A percentile compares a stretch with the other conserved stretches of the same genome.
phyloP scores from a whole-genome alignment of 2,113 vertebrate species.

The Danio rerio region DNA sequence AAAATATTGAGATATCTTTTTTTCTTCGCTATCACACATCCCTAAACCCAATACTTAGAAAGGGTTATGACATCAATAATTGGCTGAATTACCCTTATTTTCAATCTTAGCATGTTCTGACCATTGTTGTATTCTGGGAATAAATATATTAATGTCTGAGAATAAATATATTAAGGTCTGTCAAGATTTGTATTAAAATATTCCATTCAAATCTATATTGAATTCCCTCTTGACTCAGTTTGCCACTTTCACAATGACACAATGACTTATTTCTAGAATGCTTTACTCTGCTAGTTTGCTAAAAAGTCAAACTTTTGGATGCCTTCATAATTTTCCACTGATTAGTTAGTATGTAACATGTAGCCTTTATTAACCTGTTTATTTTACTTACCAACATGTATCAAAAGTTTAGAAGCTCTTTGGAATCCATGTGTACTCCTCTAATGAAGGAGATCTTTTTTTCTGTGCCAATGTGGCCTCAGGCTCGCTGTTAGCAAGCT shows the following conservation, averaged over 20 bases:
- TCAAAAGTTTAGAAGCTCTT: slow-evolving; percentile 27
- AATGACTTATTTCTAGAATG: background rate
- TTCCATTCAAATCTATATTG: background rate
- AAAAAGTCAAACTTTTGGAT: background rate
- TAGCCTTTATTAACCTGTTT: background rate
- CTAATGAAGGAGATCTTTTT: slow-evolving; percentile 47
- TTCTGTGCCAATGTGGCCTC: slow-evolving; percentile 43
- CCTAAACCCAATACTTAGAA: too few relatives aligned
- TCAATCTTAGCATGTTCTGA: too few relatives aligned
- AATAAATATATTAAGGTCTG: too few relatives aligned
- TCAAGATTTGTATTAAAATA: background rate
- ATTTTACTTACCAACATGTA: background rate
- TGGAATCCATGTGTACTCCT: slow-evolving; percentile 24
- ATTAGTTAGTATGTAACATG: background rate
- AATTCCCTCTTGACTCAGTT: background rate
- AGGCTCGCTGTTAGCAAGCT: slow-evolving; percentile 51
- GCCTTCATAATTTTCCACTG: background rate
- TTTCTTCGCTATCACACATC: too few relatives aligned
- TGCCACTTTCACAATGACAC: background rate
- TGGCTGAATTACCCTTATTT: too few relatives aligned
- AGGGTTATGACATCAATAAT: too few relatives aligned
- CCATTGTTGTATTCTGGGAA: too few relatives aligned
- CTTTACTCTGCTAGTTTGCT: background rate
- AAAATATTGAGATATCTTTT: too few relatives aligned
- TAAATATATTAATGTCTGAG: too few relatives aligned